Evolutionary conservation across 2,888 invertebrate species (phyloP).

Genomic region (Pseudococcus longispinus): DNA sequence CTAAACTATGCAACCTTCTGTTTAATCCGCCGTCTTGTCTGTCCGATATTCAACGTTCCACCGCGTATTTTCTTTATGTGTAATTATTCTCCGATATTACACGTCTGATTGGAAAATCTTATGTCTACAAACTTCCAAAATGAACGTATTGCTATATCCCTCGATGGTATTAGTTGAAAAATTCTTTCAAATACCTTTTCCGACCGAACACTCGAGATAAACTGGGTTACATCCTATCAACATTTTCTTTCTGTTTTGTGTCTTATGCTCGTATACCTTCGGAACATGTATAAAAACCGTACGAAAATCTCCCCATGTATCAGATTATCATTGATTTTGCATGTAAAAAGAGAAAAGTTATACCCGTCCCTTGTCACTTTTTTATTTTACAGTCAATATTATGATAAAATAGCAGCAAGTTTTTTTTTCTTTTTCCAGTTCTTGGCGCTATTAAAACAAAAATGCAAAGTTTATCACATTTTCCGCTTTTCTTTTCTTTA

Average conservation of each 20-base stretch:
- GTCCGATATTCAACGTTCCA: not conserved
- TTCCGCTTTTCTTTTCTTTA: slow-evolving; percentile 15
- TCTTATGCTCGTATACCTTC: not conserved
- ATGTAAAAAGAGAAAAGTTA: not conserved
- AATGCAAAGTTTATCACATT: slow-evolving; percentile 45
- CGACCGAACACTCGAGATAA: too few relatives aligned
- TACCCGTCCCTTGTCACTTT: not conserved
- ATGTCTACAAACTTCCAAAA: not conserved
- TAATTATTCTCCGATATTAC: not conserved
- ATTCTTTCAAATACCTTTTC: not conserved
- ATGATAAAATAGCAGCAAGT: slow-evolving; percentile 38
- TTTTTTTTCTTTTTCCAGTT: slow-evolving; percentile 5
- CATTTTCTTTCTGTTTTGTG: not conserved
- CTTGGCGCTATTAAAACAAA: slow-evolving; percentile 46
- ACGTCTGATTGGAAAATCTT: not conserved
- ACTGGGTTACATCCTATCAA: too few relatives aligned
- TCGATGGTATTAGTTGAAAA: not conserved
- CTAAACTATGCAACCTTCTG: slow-evolving; percentile 47
- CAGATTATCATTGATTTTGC: slow-evolving; percentile 19
- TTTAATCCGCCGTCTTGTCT: slow-evolving; percentile 21
- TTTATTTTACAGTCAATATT: slow-evolving; percentile 41
- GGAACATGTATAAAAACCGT: too few relatives aligned
- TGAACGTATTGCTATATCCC: not conserved
- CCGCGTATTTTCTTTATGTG: not conserved
- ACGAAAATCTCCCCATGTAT: not conserved